Evolutionary conservation across 1,140 invertebrate species (phyloP).

Genomic region (Brachionus paranguensis): DNA sequence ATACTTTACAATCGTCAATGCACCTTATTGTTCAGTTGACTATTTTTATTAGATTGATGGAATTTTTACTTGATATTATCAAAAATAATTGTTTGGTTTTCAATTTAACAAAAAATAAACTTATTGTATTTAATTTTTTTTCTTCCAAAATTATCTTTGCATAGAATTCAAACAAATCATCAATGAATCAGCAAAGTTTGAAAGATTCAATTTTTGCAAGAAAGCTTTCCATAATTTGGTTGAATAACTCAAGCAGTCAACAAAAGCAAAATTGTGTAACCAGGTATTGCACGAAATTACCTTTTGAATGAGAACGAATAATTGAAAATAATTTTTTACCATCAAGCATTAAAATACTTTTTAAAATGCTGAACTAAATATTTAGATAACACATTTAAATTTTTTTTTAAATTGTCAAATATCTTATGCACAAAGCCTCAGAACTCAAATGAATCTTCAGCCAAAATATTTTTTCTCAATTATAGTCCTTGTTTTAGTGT

Average conservation of each 20-base stretch:
- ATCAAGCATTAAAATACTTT: background rate
- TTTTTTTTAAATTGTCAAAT: background rate
- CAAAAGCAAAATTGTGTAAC: background rate
- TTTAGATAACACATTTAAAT: background rate
- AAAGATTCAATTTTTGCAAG: background rate
- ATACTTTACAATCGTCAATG: too few species aligned
- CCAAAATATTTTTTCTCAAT: background rate
- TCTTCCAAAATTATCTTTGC: too few species aligned
- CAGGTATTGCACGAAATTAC: background rate
- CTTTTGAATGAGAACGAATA: background rate
- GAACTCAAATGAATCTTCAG: background rate
- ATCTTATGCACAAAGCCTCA: background rate
- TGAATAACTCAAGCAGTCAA: background rate
- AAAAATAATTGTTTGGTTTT: too few species aligned
- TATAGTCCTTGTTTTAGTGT: background rate
- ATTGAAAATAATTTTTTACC: background rate
- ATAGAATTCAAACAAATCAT: background rate
- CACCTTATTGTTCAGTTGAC: too few species aligned
- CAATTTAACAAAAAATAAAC: too few species aligned
- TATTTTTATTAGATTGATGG: too few species aligned
- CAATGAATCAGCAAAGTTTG: background rate
- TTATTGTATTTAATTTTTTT: too few species aligned
- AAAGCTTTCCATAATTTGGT: background rate
- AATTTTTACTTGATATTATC: too few species aligned
- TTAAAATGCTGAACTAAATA: background rate